Percentiles rank a stretch among this genome's conserved stretches.
These are phyloP conservation scores for Osmerus mordax DNA, from an alignment of 2,113 vertebrate species.

Conservation along the genomic window DNA sequence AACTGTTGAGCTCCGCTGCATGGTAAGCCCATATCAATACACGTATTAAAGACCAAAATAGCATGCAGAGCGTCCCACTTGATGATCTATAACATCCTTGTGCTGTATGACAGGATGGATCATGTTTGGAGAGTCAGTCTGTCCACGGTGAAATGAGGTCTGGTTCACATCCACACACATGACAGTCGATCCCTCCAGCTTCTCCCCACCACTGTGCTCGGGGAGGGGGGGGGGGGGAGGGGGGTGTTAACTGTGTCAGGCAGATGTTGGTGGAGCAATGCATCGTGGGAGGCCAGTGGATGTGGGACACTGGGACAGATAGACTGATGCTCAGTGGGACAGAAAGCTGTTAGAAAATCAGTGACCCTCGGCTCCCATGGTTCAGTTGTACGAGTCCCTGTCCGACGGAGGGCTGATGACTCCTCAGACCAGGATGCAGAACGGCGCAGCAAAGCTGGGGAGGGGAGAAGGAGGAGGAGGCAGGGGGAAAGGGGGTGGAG, in stretches of 20 bases:
- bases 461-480: slow-evolving; percentile 23
- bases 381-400: slow-evolving; percentile 65
- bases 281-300: slow-evolving; percentile 53
- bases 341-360: slow-evolving; percentile 45
- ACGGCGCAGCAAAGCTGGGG: slow-evolving; percentile 44
- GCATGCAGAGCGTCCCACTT: slow-evolving; percentile 34
- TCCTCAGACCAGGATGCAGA: slow-evolving; percentile 60
- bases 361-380: slow-evolving; percentile 57
- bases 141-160: slow-evolving; percentile 20
- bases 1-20: slow-evolving; percentile 41
- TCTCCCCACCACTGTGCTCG: slow-evolving; percentile 33
- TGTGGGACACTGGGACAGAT: not conserved
- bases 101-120: slow-evolving; percentile 47
- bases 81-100: slow-evolving; percentile 44
- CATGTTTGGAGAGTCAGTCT: slow-evolving; percentile 28
- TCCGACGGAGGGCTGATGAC: slow-evolving; percentile 52
- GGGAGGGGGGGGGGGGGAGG: slow-evolving; percentile 1
- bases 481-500: not conserved
- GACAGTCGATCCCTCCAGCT: slow-evolving; percentile 33
- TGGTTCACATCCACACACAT: no score
- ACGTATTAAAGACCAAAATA: slow-evolving; percentile 58
- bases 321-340: slow-evolving; percentile 33
- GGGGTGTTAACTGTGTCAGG: slow-evolving; percentile 56
- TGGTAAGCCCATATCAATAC: slow-evolving; percentile 56
- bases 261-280: slow-evolving; percentile 25